Evolutionary conservation across 2,113 vertebrate species (phyloP), one percentile per base, ranked within the genome.

Genomic region (Psettodes erumei): DNA sequence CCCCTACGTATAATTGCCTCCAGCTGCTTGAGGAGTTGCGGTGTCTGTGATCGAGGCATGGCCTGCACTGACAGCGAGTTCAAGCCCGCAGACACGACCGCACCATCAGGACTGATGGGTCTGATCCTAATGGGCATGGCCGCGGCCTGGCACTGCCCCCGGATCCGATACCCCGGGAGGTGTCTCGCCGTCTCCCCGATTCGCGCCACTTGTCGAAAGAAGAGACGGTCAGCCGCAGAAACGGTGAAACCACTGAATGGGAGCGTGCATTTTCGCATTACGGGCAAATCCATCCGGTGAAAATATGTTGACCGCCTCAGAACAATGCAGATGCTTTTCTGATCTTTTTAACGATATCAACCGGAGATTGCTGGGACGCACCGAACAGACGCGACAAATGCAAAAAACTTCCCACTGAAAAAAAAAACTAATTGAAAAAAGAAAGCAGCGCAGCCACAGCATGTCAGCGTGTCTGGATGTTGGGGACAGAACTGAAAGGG

Each of bases 1-100:
- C 55, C 79, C 71, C 62, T 45, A 25, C 8, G 0, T 45, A n/a
- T 84, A 90, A 93, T 89, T 62, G 59, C 55, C 86, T 80, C 83
- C 90, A 91, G 89, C 79, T 91, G 93, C 67, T 64, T 58, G 73
- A 45, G 75, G 71, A 71, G 50, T 42, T 86, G 82, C 42, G 68
- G 65, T 28, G 54, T 72, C 76, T 76, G 63, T 64, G 81, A 89
- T 76, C 4, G 21, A 42, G 77, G 50, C 51, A 80, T 27, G 48
- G 37, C 71, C 71, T 48, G 42, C 53, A n/a, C 55, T 42, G 59
- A 70, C 73, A 35, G 63, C 25, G 42, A 71, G 61, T 72, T 87
- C 47, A 64, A 84, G 43, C 45, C 70, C 50, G 33, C 54, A 81
- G 76, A 77, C 37, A 27, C 3, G 37, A 82, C 79, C 69, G n/a